A percentile compares a stretch with the other conserved stretches of the same genome.
phyloP scores from a whole-genome alignment of 1,140 invertebrate species.

The Mercenaria mercenaria region DNA sequence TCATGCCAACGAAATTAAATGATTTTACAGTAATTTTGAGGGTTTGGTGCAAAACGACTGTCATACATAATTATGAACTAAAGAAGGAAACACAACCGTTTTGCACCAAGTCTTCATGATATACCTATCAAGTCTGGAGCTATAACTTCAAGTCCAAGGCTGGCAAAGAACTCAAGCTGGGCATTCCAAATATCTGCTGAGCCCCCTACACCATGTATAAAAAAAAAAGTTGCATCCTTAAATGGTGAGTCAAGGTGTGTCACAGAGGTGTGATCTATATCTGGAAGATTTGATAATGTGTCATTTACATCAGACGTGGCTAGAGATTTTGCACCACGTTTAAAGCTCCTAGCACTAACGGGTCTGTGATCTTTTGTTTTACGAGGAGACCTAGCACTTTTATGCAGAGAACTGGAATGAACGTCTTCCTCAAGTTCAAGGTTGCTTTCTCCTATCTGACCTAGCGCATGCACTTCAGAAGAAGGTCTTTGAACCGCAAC shows the following conservation, averaged over 20 bases:
- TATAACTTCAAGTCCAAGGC: slow-evolving; percentile 89
- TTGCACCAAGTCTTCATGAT: no score
- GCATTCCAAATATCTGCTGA: slow-evolving; percentile 90
- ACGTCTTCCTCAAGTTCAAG: background rate
- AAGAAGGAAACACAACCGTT: no score
- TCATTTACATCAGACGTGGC: slow-evolving; percentile 18
- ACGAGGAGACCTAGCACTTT: slow-evolving; percentile 31
- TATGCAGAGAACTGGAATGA: background rate
- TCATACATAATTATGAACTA: no score
- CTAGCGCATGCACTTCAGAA: background rate
- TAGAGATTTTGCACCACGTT: slow-evolving; percentile 5
- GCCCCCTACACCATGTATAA: slow-evolving; percentile 91
- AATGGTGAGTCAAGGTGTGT: slow-evolving; percentile 38
- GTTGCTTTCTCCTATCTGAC: background rate
- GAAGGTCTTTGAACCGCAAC: slow-evolving; percentile 29
- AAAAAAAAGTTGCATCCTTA: slow-evolving; percentile 87
- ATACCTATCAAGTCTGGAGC: slow-evolving; percentile 90
- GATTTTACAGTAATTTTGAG: no score
- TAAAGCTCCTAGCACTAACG: slow-evolving; percentile 54
- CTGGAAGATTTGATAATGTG: slow-evolving; percentile 14
- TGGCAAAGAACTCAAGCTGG: slow-evolving; percentile 89
- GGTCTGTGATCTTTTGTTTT: slow-evolving; percentile 62
- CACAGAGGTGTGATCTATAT: background rate
- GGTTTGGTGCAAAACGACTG: no score
- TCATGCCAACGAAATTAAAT: no score